Percentiles rank a stretch among this genome's conserved stretches.
Evolutionary conservation across 2,797 vertebrate species (phyloP).

Genomic region (Anabacerthia variegaticeps): DNA sequence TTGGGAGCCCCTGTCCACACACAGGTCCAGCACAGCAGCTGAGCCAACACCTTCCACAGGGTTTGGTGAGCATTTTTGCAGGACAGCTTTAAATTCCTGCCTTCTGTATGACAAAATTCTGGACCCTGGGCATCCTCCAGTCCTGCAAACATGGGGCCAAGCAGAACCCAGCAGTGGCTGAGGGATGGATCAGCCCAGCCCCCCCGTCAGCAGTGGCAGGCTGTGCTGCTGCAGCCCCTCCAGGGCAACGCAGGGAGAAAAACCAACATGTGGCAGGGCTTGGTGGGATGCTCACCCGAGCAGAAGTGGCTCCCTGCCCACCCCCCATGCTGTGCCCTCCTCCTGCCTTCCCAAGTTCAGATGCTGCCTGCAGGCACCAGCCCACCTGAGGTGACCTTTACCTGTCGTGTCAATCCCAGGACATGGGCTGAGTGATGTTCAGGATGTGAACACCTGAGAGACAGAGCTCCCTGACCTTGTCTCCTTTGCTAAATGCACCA

Average conservation of each 20-base stretch:
- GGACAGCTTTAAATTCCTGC: neutral
- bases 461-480: neutral
- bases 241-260: neutral
- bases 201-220: neutral
- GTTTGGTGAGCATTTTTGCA: neutral
- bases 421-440: neutral
- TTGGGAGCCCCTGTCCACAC: neutral
- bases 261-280: neutral
- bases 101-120: neutral
- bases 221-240: neutral
- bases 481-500: neutral
- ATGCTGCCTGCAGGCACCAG: neutral
- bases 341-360: neutral
- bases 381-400: neutral
- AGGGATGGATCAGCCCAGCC: neutral
- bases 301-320: neutral
- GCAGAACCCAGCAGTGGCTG: neutral
- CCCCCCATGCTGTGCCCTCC: neutral
- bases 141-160: neutral
- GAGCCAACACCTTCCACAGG: neutral
- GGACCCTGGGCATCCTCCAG: neutral
- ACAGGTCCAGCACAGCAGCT: neutral
- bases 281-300: neutral
- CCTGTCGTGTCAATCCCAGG: accelerated
- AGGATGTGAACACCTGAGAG: neutral